These are phyloP conservation scores for Gandaritis pyraliata DNA, from an alignment of 2,888 invertebrate genomes.

Conservation along the genomic window DNA sequence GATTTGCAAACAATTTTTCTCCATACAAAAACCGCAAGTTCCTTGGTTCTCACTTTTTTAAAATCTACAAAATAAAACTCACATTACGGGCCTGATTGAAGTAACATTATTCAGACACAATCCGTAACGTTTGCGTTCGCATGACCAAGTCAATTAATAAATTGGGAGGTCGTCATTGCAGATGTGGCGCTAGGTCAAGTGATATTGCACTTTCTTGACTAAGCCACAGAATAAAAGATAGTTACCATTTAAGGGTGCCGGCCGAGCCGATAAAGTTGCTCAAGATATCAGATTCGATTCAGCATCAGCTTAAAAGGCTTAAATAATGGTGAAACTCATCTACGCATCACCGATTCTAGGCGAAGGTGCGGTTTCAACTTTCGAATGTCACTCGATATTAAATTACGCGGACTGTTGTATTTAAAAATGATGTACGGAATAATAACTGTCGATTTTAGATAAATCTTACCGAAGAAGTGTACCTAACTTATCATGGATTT, in stretches of 20 bases:
- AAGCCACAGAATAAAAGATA: slow-evolving; percentile 1
- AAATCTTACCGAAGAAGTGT: too few relatives aligned
- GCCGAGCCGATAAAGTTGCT: not conserved
- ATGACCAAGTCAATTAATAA: slow-evolving; percentile 31
- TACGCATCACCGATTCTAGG: slow-evolving; percentile 6
- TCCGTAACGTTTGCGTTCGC: slow-evolving; percentile 23
- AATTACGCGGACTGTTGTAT: too few relatives aligned
- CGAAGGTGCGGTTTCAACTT: slow-evolving; percentile 3
- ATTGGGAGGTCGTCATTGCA: slow-evolving; percentile 31
- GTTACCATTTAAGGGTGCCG: not conserved
- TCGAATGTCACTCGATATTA: too few relatives aligned
- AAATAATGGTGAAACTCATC: slow-evolving; percentile 3
- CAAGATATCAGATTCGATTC: not conserved
- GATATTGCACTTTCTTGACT: slow-evolving; percentile 25
- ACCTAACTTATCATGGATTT: too few relatives aligned
- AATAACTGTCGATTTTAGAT: too few relatives aligned
- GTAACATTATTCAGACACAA: slow-evolving; percentile 16
- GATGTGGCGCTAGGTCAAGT: slow-evolving; percentile 34
- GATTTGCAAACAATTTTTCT: too few relatives aligned
- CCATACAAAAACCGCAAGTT: too few relatives aligned
- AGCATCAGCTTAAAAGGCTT: not conserved
- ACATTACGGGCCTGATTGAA: slow-evolving; percentile 20
- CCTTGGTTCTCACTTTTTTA: too few relatives aligned
- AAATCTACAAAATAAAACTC: too few relatives aligned
- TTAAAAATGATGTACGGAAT: too few relatives aligned